Evolutionary conservation across 2,888 invertebrate species (phyloP), one percentile per base, ranked within the genome.

Genomic region (Apamea anceps): DNA sequence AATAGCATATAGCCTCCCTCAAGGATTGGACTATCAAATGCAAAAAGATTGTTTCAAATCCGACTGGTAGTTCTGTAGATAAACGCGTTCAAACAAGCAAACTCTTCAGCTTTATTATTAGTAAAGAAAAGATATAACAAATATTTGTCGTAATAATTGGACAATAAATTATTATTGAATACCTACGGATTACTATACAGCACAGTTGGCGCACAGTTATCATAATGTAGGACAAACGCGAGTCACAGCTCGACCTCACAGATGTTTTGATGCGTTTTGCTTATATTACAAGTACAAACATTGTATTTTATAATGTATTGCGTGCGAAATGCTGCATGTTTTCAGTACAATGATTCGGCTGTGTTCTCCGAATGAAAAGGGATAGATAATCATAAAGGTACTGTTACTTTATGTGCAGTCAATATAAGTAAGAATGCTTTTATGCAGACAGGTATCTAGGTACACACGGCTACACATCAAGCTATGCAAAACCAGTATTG

Each of bases 161-260:
- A 25, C n/a, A 70, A 54, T 66, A 66, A 82, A 63, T 67, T 37
- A 65, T 74, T 67, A 73, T 77, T 67, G 3, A 80, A 80, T 83
- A 72, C 15, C 32, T 75, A 77, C 57, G 37, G 62, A 75, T 75
- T 67, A 66, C n/a, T 74, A 63, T 37, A 67, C n/a, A 21, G 68
- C 65, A 65, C 60, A 71, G 73, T 79, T 77, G 65, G 72, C 62
- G 42, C 81, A 54, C 71, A 77, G 85, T 82, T 91, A 91, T 91
- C 92, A 54, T 78, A 86, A 91, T 90, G 89, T 91, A 85, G 88
- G 88, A 78, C 91, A 77, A 72, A 83, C 78, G 77, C 93, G 93
- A 91, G 68, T 93, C 92, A 93, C 81, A 21, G 60, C 8, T 37
- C 87, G 91, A 91, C 87, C 90, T 91, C 88, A 90, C 92, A 92